A percentile compares a stretch with the other conserved stretches of the same genome.
Evolutionary conservation across 2,888 invertebrate genomes (phyloP).

Genomic region (Eutolmus rufibarbis): DNA sequence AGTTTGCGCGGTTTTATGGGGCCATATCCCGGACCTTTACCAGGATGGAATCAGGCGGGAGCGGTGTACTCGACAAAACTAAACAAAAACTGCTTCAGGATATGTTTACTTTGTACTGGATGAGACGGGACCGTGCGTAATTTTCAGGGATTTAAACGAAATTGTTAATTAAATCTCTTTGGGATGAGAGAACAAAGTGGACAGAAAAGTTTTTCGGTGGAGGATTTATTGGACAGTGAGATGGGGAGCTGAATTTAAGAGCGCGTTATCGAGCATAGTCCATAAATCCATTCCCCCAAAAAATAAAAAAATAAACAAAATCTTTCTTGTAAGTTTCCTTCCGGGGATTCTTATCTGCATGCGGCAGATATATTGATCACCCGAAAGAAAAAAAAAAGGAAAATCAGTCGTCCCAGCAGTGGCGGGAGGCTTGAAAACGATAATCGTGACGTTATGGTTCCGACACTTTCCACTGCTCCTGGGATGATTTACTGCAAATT

Average conservation of each 20-base stretch:
- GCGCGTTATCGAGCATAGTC: not conserved
- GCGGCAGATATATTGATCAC: constrained; percentile 8
- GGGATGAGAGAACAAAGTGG: not conserved
- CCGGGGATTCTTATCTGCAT: not conserved
- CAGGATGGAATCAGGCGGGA: not conserved
- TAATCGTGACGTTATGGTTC: constrained; percentile 37
- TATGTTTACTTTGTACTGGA: not conserved
- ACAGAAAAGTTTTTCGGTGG: not conserved
- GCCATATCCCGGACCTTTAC: not conserved
- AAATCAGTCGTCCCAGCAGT: not conserved
- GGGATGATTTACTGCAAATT: constrained; percentile 46
- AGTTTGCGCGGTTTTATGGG: constrained; percentile 4
- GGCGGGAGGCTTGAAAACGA: not conserved
- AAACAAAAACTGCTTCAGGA: not conserved
- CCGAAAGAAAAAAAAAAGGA: not conserved
- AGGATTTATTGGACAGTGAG: not conserved
- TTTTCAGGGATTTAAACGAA: not conserved
- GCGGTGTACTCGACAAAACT: not conserved
- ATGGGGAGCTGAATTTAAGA: not conserved
- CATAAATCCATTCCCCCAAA: not conserved
- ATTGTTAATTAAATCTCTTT: not conserved
- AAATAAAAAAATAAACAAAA: not conserved
- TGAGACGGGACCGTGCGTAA: not conserved
- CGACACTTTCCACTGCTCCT: constrained; percentile 41
- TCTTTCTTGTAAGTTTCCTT: not conserved